Evolutionary conservation across 2,888 invertebrate species (phyloP).

Genomic region (Drosophila meridiana): DNA sequence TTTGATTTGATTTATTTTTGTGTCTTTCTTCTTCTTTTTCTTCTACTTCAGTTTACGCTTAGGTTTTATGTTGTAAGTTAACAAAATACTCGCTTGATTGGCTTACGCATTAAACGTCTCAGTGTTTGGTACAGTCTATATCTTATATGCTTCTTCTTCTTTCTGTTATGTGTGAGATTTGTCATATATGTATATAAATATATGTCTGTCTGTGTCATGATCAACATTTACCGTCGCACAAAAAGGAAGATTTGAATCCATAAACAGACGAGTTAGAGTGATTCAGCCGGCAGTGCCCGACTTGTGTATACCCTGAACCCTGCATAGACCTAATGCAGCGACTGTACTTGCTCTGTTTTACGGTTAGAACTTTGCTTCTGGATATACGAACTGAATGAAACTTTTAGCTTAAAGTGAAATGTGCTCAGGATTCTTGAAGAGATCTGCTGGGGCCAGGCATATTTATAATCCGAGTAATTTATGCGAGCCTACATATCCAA

Average conservation of each 20-base stretch:
- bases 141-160: conserved; percentile 9
- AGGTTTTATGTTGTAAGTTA: conserved; percentile 31
- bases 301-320: conserved; percentile 2
- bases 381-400: neutral
- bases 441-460: neutral
- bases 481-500: neutral
- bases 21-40: neutral
- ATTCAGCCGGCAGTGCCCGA: neutral
- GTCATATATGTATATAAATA: conserved; percentile 4
- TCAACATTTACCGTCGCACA: conserved; percentile 22
- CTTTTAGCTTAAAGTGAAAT: neutral
- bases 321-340: neutral
- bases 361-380: neutral
- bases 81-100: conserved; percentile 62
- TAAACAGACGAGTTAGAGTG: conserved; percentile 2
- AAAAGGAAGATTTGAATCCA: conserved; percentile 42
- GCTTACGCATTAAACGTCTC: conserved; percentile 63
- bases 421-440: neutral
- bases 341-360: neutral
- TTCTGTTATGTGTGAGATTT: conserved; percentile 1
- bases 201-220: conserved; percentile 7
- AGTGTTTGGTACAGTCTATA: conserved; percentile 49
- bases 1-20: conserved; percentile 26
- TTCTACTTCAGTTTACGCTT: conserved; percentile 7
- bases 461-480: neutral